Conservation (phyloP, 2,113 vertebrate species). For the Felis catus region DNA sequence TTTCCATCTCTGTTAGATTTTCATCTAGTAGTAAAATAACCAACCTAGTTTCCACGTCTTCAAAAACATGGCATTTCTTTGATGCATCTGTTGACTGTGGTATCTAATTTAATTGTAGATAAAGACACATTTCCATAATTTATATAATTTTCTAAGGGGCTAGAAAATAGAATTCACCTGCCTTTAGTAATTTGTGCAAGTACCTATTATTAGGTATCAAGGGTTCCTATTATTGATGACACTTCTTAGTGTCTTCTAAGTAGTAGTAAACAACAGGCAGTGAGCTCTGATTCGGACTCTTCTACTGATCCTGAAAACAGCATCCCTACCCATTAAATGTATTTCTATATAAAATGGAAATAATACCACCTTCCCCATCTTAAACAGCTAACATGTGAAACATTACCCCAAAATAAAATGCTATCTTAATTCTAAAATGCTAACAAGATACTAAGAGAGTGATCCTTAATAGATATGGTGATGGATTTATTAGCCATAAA, state of each 20-base stretch:
- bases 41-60: conserved; percentile 13
- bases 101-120: not conserved
- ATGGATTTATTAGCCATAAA: not conserved
- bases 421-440: not conserved
- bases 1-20: not conserved
- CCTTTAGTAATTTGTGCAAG: not conserved
- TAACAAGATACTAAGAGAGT: not conserved
- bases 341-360: not conserved
- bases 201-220: not conserved
- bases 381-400: not conserved
- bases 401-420: not conserved
- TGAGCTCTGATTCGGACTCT: not conserved
- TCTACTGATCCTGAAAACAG: not conserved
- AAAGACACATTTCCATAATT: not conserved
- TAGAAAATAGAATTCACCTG: not conserved
- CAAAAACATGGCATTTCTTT: conserved; percentile 27
- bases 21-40: not conserved
- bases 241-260: not conserved
- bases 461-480: not conserved
- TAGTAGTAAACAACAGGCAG: not conserved
- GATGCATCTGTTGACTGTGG: conserved; percentile 20
- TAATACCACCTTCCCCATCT: not conserved
- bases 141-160: not conserved
- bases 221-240: not conserved
- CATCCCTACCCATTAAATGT: not conserved